These are phyloP conservation scores for Corythornis cristatus DNA, from an alignment of 2,113 vertebrate species.

Conservation along the genomic window DNA sequence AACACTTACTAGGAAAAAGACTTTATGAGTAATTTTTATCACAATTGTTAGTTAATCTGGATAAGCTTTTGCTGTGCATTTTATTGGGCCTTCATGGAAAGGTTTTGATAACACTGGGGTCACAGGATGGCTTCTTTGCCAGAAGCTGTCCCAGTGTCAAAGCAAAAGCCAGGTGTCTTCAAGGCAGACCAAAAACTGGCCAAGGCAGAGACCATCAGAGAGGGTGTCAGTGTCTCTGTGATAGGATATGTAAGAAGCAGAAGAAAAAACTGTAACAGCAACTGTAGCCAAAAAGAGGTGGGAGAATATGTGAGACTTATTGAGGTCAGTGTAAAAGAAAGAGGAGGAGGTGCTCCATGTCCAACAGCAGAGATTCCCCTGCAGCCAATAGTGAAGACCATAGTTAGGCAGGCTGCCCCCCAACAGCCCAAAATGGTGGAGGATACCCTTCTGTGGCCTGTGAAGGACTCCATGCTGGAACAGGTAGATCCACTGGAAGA, in stretches of 20 bases:
- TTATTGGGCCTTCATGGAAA: background rate
- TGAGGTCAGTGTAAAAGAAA: background rate
- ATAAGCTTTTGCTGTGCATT: background rate
- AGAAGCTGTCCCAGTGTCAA: too few species aligned
- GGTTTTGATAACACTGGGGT: background rate
- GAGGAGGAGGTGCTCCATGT: background rate
- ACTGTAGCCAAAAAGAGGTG: background rate
- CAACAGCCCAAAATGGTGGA: background rate
- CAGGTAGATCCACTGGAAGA: too few species aligned
- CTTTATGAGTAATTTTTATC: fast-evolving
- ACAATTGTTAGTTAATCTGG: background rate
- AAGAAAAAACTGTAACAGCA: background rate
- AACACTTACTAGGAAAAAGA: background rate
- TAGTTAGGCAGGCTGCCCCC: too few species aligned
- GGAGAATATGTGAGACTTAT: background rate
- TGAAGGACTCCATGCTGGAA: too few species aligned
- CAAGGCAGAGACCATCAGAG: background rate
- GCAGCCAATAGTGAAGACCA: too few species aligned
- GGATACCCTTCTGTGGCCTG: too few species aligned
- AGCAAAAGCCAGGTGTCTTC: background rate
- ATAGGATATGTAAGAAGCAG: background rate
- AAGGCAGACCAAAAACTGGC: background rate
- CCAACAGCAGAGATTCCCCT: background rate
- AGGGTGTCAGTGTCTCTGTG: background rate
- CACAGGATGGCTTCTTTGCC: background rate